phyloP scores from a whole-genome alignment of 2,888 invertebrate species.

The Bhutanitis thaidina region DNA sequence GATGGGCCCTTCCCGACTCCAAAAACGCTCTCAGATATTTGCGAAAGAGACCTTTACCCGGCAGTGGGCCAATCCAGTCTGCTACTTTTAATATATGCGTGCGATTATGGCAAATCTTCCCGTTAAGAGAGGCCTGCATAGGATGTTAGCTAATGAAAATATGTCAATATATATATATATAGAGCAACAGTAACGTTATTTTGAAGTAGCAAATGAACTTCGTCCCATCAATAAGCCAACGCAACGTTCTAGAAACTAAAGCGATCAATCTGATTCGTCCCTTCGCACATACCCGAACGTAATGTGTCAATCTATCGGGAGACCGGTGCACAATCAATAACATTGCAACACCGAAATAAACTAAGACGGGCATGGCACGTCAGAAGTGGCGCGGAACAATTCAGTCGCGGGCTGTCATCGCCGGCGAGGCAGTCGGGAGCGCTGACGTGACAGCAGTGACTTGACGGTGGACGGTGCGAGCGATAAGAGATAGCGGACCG shows the following conservation, averaged over 20 bases:
- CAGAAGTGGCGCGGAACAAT: conserved; percentile 52
- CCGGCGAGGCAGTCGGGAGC: conserved; percentile 48
- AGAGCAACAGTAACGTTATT: too few relatives aligned
- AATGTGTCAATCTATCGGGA: conserved; percentile 11
- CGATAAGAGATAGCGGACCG: conserved; percentile 19
- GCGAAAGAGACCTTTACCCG: too few relatives aligned
- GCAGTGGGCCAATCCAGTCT: too few relatives aligned
- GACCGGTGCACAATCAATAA: conserved; percentile 29
- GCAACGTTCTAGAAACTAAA: not conserved
- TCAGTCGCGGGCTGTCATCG: conserved; percentile 69
- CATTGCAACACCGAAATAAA: conserved; percentile 35
- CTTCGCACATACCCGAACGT: not conserved
- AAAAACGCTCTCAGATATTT: too few relatives aligned
- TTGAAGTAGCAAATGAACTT: not conserved
- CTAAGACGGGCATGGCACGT: conserved; percentile 32
- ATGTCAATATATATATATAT: too few relatives aligned
- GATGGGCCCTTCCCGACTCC: too few relatives aligned
- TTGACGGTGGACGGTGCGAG: conserved; percentile 28
- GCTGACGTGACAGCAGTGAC: conserved; percentile 56
- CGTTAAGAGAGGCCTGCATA: too few relatives aligned
- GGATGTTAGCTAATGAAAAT: too few relatives aligned
- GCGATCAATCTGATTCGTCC: not conserved
- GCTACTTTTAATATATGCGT: too few relatives aligned
- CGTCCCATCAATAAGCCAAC: not conserved
- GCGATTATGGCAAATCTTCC: too few relatives aligned